phyloP scores from a whole-genome alignment of 2,888 invertebrate genomes.

The Homarus gammarus region DNA sequence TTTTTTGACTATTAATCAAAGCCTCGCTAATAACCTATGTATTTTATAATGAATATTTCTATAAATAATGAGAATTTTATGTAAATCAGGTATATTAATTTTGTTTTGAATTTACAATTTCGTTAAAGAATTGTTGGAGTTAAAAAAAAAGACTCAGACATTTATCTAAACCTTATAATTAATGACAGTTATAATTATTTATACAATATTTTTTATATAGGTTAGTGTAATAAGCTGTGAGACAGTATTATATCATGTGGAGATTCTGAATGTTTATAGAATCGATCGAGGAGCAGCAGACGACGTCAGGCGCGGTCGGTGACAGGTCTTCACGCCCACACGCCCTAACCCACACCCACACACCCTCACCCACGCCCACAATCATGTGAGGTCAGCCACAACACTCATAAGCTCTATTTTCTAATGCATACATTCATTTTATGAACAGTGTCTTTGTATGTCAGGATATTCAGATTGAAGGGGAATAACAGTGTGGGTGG shows the following conservation, averaged over 20 bases:
- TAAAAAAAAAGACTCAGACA: not conserved
- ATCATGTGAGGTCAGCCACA: conserved; percentile 32
- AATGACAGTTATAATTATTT: not conserved
- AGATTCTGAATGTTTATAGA: conserved; percentile 1
- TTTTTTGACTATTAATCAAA: too few species aligned
- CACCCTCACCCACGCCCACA: conserved; percentile 19
- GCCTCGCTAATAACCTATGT: too few species aligned
- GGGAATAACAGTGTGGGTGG: too few species aligned
- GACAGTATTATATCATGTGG: not conserved
- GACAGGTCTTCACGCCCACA: conserved; percentile 6
- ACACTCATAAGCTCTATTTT: not conserved
- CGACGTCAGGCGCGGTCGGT: conserved; percentile 29
- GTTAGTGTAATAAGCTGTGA: not conserved
- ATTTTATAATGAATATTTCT: too few species aligned
- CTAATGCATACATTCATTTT: not conserved
- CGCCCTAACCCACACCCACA: conserved; percentile 30
- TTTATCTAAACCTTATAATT: not conserved
- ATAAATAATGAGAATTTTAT: too few species aligned
- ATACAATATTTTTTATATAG: not conserved
- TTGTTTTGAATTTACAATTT: too few species aligned
- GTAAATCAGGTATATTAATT: too few species aligned
- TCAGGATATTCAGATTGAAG: not conserved
- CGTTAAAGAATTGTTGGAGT: not conserved
- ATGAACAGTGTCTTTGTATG: not conserved
- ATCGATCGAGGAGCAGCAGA: conserved; percentile 47